Percentiles rank a stretch among this genome's conserved stretches.
These are phyloP conservation scores for Podiceps cristatus DNA, from an alignment of 2,113 vertebrate species.

Conservation along the genomic window DNA sequence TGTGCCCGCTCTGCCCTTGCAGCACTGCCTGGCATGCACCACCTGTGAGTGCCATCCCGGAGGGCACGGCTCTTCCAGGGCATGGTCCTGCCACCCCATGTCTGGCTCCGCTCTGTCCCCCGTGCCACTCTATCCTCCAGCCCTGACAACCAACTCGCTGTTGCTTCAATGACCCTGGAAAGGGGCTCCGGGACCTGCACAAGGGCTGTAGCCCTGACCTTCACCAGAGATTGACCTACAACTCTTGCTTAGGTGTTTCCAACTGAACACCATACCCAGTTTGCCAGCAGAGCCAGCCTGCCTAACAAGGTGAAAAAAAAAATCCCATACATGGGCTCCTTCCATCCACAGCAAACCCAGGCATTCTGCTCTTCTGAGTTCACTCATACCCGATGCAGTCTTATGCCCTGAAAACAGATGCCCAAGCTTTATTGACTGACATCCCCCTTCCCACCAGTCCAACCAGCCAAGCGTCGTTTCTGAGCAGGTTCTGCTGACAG, in stretches of 20 bases:
- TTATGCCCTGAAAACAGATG: background rate
- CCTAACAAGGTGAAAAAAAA: background rate
- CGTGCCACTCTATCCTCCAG: too few relatives aligned
- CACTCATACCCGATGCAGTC: background rate
- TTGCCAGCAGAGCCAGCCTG: background rate
- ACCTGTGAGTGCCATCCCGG: background rate
- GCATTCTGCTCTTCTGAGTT: background rate
- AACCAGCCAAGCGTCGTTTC: background rate
- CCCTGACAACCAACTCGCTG: accelerated
- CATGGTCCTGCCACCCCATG: accelerated
- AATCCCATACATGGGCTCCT: background rate
- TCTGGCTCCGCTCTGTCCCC: background rate
- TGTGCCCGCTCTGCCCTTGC: accelerated
- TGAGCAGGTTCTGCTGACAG: background rate
- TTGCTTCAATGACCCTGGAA: background rate
- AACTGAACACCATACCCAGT: background rate
- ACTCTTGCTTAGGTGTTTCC: background rate
- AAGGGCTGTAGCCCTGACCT: background rate
- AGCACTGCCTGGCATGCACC: background rate
- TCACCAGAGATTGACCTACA: background rate
- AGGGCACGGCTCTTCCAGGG: background rate
- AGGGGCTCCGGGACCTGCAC: background rate
- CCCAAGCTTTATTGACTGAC: background rate
- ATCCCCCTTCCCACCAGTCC: background rate
- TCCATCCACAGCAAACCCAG: background rate